Conservation (phyloP, 2,888 invertebrate genomes). For the Caenorhabditis sulstoni region DNA sequence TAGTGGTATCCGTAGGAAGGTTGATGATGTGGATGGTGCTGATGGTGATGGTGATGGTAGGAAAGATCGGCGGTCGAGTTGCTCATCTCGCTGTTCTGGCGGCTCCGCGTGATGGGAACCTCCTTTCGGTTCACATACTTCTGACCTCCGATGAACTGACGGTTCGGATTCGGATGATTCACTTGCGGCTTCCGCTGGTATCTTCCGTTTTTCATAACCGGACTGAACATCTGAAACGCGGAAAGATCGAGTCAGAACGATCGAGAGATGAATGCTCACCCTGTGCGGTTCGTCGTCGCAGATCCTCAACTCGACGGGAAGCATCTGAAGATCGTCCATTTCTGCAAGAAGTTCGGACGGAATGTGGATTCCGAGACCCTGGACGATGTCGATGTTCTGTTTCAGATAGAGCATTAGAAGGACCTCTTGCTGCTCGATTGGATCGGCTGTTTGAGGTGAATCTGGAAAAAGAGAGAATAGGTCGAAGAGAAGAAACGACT, state of each 20-base stretch:
- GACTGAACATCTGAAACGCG: slow-evolving; percentile 51
- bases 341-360: slow-evolving; percentile 52
- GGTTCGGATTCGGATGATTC: slow-evolving; percentile 14
- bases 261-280: slow-evolving; percentile 17
- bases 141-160: slow-evolving; percentile 23
- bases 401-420: slow-evolving; percentile 66
- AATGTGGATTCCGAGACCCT: slow-evolving; percentile 60
- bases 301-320: slow-evolving; percentile 55
- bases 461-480: slow-evolving; percentile 27
- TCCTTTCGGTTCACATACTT: slow-evolving; percentile 13
- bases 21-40: background rate
- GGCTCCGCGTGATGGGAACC: slow-evolving; percentile 26
- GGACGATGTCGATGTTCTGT: slow-evolving; percentile 63
- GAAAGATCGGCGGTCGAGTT: slow-evolving; percentile 35
- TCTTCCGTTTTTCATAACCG: slow-evolving; percentile 45
- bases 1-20: slow-evolving; percentile 36
- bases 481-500: background rate
- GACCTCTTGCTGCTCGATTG: slow-evolving; percentile 64
- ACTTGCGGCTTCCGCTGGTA: slow-evolving; percentile 50
- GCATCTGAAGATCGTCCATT: slow-evolving; percentile 57
- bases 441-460: slow-evolving; percentile 54
- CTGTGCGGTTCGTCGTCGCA: slow-evolving; percentile 51
- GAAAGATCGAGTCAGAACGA: background rate
- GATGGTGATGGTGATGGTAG: slow-evolving; percentile 22
- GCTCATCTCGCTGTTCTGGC: slow-evolving; percentile 51